These are phyloP conservation scores for Carcina quercana DNA, from an alignment of 2,888 invertebrate species.

Conservation along the genomic window DNA sequence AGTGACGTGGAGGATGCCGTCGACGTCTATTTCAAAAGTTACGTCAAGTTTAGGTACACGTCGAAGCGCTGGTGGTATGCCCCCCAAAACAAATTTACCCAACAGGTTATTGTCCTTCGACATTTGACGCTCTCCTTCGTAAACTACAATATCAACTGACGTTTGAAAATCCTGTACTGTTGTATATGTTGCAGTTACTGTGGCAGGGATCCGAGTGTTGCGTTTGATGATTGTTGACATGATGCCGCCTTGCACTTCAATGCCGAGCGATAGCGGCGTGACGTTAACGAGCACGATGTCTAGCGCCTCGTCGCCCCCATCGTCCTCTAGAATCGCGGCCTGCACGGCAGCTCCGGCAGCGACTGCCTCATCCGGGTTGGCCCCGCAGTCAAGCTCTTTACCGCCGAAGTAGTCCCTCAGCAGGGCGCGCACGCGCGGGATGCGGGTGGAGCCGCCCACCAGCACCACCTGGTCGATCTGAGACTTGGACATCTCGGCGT, in stretches of 20 bases:
- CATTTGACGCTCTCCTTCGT: conserved; percentile 82
- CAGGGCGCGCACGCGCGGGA: conserved; percentile 81
- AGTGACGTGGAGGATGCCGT: conserved; percentile 83
- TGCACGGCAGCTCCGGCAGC: conserved; percentile 82
- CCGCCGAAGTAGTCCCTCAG: conserved; percentile 80
- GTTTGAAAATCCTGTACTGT: conserved; percentile 85
- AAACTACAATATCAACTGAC: conserved; percentile 79
- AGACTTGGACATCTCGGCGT: conserved; percentile 82
- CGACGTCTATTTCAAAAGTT: conserved; percentile 80
- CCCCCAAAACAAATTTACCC: conserved; percentile 71
- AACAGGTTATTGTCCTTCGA: conserved; percentile 79
- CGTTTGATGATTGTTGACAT: conserved; percentile 81
- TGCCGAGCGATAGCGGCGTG: conserved; percentile 76
- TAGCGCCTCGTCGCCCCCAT: conserved; percentile 80
- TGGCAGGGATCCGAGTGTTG: conserved; percentile 77
- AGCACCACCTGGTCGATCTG: conserved; percentile 82
- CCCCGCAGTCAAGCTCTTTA: conserved; percentile 77
- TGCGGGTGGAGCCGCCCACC: conserved; percentile 84
- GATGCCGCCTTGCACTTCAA: conserved; percentile 83
- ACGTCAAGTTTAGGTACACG: conserved; percentile 75
- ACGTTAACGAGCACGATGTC: conserved; percentile 72
- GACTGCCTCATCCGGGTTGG: conserved; percentile 84
- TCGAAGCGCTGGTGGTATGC: conserved; percentile 76
- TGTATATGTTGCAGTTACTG: conserved; percentile 78
- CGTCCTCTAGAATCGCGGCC: conserved; percentile 78